phyloP scores from a whole-genome alignment of 1,140 invertebrate species.

The Lineus longissimus region DNA sequence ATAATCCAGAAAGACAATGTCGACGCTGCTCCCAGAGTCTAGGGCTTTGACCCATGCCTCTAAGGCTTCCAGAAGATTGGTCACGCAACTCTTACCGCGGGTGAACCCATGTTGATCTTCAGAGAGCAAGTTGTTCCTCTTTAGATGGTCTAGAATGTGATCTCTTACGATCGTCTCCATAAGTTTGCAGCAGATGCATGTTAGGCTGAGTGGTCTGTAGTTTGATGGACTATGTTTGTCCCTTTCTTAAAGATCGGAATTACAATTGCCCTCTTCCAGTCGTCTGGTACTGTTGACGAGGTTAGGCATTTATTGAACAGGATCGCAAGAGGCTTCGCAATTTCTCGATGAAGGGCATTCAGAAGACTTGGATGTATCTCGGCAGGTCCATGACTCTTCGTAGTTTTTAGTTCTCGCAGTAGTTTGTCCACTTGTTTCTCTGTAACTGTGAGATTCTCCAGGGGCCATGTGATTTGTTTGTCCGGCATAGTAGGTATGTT shows the following conservation, averaged over 20 bases:
- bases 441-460: no score
- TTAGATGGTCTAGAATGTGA: conserved; percentile 16
- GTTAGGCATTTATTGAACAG: no score
- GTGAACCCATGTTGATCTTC: conserved; percentile 16
- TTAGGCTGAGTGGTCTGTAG: conserved; percentile 14
- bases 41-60: conserved; percentile 10
- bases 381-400: no score
- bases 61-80: conserved; percentile 1
- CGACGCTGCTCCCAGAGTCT: neutral
- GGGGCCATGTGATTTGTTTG: no score
- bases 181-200: conserved; percentile 12
- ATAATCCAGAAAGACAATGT: no score
- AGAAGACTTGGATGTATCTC: no score
- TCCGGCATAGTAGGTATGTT: no score
- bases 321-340: no score
- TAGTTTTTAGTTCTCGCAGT: no score
- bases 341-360: no score
- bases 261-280: conserved; percentile 15
- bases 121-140: conserved; percentile 13
- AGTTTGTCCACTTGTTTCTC: no score
- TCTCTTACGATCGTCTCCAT: conserved; percentile 16
- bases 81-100: conserved; percentile 5
- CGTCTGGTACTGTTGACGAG: neutral
- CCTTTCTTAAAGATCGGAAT: conserved; percentile 13
- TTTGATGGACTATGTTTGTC: conserved; percentile 11